Evolutionary conservation across 2,797 vertebrate species (phyloP), one percentile per base, ranked within the genome.

Genomic region (Cottoperca gobio): DNA sequence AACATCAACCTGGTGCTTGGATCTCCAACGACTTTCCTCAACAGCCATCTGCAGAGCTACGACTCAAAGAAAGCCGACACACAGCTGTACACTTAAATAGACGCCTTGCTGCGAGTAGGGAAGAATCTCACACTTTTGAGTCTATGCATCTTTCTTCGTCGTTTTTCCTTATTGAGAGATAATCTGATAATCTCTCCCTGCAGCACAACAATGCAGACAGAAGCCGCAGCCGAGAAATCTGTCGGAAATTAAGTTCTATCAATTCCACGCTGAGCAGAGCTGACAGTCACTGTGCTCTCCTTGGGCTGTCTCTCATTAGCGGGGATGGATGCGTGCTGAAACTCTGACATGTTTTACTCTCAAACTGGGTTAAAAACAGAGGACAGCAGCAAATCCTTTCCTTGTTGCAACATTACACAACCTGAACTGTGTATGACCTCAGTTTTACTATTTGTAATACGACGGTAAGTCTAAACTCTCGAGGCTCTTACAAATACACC

Each of bases 141-240:
- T 65, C 33, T 58, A 64, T 39, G 75, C 68, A 58, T 28, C 43
- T 73, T 42, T 31, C 73, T 14, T 19, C 3, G 1, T 40, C 33
- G 14, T 60, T 61, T 59, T 62, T 54, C 40, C 39, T 74, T 86
- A 85, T 89, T 82, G 76, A 76, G 60, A 40, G 62, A 83, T 93
- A 90, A 93, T 92, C 91, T 35, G 31, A 90, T 94, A 87, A 92
- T 92, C 87, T 88, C 76, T 82, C 69, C 79, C 65, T 13, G 65
- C 76, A 87, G 82, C 90, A 72, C 81, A 88, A 89, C 83, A 80
- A 91, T 43, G 48, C 68, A 46, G 73, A 78, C 73, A 85, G 63
- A 80, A 80, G 70, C 71, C 13, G 7, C 65, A 65, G 70, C 78
- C 1, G 58, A 82, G 81, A 82, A 87, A 88, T 84, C 75, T 68